Evolutionary conservation across 2,888 invertebrate genomes (phyloP), one percentile per base, ranked within the genome.

Genomic region (Chrysomela aeneicollis): DNA sequence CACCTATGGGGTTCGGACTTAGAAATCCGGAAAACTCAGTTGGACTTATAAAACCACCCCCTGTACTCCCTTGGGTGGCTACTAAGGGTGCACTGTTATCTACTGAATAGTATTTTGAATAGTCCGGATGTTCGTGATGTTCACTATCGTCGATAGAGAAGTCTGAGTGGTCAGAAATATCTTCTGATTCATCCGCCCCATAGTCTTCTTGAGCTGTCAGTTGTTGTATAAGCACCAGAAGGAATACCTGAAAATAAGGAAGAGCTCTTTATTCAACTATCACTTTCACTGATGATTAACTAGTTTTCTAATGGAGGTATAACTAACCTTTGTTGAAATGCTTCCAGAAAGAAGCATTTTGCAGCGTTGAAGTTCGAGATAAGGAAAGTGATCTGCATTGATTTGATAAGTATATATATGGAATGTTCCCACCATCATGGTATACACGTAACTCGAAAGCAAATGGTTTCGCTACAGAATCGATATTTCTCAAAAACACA

Each of bases 21-120:
- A 87, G 86, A 74, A 87, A 82, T n/a, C 85, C 81, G 9, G 84
- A 82, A 75, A 87, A 88, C 78, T 87, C 87, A 76, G 86, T 80
- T 12, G 87, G 85, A 67, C 84, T 82, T 21, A 86, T 85, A 19
- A 75, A 75, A 46, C 71, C 73, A 46, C 64, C 49, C 64, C 59
- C 60, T 61, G 69, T 46, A 64, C 59, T 10, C 65, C 53, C 51
- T 66, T 65, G 19, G 6, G 55, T 19, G 5, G 65, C 58, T 21
- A 46, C 47, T 21, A 68, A 19, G 26, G 76, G 72, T 6, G 75
- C 70, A n/a, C 76, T 73, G 4, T 65, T 63, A 46, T 78, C 77
- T 22, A 68, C 72, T 1, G 76, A 69, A 64, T 76, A 82, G 63
- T 79, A 81, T 73, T 82, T 82, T 2, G 80, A 78, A 66, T 82